Base-by-base conservation (phyloP, 2,797 vertebrate species). In the Arnoldichthys spilopterus region DNA sequence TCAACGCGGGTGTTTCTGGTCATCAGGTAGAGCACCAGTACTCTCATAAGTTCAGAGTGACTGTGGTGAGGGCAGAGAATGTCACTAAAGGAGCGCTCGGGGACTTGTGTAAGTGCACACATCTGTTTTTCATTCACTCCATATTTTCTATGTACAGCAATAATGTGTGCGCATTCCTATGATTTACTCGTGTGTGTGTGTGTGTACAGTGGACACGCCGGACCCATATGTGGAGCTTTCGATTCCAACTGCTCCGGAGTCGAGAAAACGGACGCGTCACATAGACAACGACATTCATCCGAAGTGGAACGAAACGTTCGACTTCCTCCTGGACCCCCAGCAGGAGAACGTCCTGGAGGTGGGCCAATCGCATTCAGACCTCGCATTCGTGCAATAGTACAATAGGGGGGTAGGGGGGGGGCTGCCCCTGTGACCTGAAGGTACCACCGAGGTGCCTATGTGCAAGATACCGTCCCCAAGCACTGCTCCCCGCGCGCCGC, bases 191-290 rank as follows among this genome's bases (percentile, higher is more conserved):
- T 72, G 20, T 82, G 8, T 79, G 16, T 84, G 22, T 82, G 47
- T 81, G 54, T 72, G 18, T 66, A 0, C 85, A 99, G 98, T 99
- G 87, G 98, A 99, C 88, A 99, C 98, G 22, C 98, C 98, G 5
- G 98, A 99, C 83, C 98, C 98, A 0, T 99, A 99, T 0, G 96
- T 99, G 90, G 98, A 98, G 84, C 91, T 99, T 74, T 97, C 95
- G 86, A 96, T 99, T 84, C 93, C 96, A 0, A 94, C 95, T 0
- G 96, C 97, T 34, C 98, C 98, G 0, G 97, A 99, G 78, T 96
- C 96, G 90, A 95, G 97, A 82, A 98, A 97, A 87, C 94, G 93
- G 88, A 99, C 97, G 0, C 95, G 93, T 9, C 95, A 99, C 82
- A 96, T 99, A 84, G 96, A 99, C 91, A 99, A 99, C 0, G 47